These are phyloP conservation scores for Nasonia longicornis DNA, from an alignment of 1,140 invertebrate genomes.

Conservation along the genomic window DNA sequence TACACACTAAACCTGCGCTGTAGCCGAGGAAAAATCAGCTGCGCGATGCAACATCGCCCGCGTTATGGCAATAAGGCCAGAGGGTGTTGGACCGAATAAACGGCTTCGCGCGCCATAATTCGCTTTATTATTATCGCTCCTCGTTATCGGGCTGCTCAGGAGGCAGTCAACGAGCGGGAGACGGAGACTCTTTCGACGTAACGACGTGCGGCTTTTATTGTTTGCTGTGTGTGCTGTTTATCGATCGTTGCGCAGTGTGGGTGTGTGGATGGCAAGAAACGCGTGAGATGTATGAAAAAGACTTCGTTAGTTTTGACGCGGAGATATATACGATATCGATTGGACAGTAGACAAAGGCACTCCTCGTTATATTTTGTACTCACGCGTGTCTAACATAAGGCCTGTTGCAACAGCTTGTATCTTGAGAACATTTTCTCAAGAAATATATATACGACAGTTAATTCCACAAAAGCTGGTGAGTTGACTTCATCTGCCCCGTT, in stretches of 20 bases:
- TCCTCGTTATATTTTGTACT: too few species aligned
- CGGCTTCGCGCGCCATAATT: neutral
- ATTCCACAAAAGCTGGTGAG: too few species aligned
- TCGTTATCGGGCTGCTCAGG: slow-evolving; percentile 26
- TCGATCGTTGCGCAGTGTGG: neutral
- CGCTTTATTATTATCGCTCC: slow-evolving; percentile 42
- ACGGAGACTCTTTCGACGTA: neutral
- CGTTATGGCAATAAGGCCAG: neutral
- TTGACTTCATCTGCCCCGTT: too few species aligned
- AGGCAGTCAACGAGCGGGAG: neutral
- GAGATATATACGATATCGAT: neutral
- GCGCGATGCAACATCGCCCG: neutral
- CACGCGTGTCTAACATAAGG: too few species aligned
- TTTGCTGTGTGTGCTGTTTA: neutral
- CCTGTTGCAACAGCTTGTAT: too few species aligned
- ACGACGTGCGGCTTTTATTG: neutral
- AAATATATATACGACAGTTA: too few species aligned
- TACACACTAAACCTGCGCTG: neutral
- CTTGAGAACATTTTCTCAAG: too few species aligned
- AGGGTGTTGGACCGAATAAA: neutral
- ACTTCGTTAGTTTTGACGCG: neutral
- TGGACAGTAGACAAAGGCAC: too few species aligned
- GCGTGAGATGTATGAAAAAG: neutral
- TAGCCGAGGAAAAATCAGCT: neutral
- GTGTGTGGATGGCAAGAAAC: neutral